phyloP scores from a whole-genome alignment of 2,888 invertebrate genomes.

The Cerastis rubricosa region DNA sequence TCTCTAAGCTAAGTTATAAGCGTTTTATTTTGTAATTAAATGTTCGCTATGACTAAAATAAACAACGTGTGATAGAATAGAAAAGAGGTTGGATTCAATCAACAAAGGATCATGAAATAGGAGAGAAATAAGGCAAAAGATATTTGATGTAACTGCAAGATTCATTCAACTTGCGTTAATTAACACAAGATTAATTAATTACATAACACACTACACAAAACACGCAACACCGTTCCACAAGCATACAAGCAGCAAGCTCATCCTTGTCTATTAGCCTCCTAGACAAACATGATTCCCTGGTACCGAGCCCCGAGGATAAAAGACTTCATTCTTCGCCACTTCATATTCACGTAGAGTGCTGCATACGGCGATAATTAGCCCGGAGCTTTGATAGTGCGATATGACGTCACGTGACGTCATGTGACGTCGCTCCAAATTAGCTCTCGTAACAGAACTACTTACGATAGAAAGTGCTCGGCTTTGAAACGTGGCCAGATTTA shows the following conservation, averaged over 20 bases:
- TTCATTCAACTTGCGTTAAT: neutral
- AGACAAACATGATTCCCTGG: constrained; percentile 52
- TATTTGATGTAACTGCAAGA: neutral
- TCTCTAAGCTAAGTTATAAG: neutral
- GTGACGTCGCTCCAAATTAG: constrained; percentile 59
- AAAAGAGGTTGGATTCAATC: neutral
- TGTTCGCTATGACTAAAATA: neutral
- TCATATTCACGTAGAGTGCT: constrained; percentile 63
- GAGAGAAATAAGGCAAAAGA: neutral
- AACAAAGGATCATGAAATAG: neutral
- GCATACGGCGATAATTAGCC: constrained; percentile 65
- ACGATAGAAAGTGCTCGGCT: constrained; percentile 40
- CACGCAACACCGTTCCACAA: constrained; percentile 1
- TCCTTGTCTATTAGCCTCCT: constrained; percentile 32
- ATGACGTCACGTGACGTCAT: constrained; percentile 46
- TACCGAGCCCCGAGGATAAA: constrained; percentile 53
- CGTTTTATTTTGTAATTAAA: neutral
- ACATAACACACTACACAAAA: neutral
- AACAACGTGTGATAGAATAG: neutral
- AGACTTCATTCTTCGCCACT: constrained; percentile 63
- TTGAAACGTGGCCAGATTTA: constrained; percentile 35
- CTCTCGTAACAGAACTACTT: constrained; percentile 52
- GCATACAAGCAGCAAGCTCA: neutral
- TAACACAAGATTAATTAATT: constrained; percentile 7
- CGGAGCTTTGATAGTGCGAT: constrained; percentile 62